Percentiles rank a stretch among this genome's conserved stretches.
These are phyloP conservation scores for Gnatocerus cornutus DNA, from an alignment of 2,888 invertebrate genomes.

Conservation along the genomic window DNA sequence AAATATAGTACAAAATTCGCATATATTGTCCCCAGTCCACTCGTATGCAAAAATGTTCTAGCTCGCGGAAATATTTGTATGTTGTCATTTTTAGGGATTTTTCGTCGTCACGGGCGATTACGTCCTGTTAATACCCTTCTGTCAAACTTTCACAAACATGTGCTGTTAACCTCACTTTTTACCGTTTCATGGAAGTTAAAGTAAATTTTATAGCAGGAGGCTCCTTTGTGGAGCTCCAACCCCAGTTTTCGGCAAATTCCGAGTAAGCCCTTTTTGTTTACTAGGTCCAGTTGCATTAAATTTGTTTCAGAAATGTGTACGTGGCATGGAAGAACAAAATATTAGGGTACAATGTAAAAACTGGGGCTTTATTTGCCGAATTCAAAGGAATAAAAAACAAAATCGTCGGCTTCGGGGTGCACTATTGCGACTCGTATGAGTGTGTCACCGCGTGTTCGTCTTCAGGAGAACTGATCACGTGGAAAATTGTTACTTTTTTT, in stretches of 20 bases:
- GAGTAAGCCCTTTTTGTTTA: conserved; percentile 73
- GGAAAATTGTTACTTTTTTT: conserved; percentile 74
- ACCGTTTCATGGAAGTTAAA: conserved; percentile 66
- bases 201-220: conserved; percentile 78
- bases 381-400: conserved; percentile 73
- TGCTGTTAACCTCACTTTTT: conserved; percentile 34
- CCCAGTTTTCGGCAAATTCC: conserved; percentile 77
- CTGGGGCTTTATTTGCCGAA: conserved; percentile 77
- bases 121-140: background rate
- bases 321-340: conserved; percentile 76
- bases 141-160: too few species aligned
- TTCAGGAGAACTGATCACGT: conserved; percentile 74
- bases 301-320: conserved; percentile 74
- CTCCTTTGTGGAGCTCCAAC: conserved; percentile 75
- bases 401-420: conserved; percentile 73
- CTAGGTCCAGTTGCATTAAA: background rate
- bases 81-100: too few species aligned
- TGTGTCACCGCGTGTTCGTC: conserved; percentile 74
- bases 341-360: conserved; percentile 77
- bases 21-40: too few species aligned
- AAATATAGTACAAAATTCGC: too few species aligned
- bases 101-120: background rate
- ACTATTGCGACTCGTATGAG: conserved; percentile 69
- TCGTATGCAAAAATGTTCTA: too few species aligned
- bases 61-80: too few species aligned